Evolutionary conservation across 1,140 invertebrate genomes (phyloP), one percentile per base, ranked within the genome.

Genomic region (Lasioglossum baleicum): DNA sequence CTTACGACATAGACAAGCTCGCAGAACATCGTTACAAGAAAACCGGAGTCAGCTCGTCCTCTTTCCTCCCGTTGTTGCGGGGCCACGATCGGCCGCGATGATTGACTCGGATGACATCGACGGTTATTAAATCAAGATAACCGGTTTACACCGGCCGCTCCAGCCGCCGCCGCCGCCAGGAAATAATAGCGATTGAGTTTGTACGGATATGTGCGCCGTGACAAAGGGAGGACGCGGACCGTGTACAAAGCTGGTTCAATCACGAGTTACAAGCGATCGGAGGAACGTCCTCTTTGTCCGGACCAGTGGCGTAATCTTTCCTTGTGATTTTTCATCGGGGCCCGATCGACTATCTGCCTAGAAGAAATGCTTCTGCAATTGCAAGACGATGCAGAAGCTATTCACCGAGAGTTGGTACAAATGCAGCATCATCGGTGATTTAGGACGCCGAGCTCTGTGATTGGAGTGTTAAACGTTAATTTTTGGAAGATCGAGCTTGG

Each of bases 61-160:
- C 42, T 22, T 76, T 76, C 40, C 26, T 48, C 11, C 10, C 63
- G 67, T 48, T 48, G 44, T 48, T 13, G 44, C 44, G 8, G 10
- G 44, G 44, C 51, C 22, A 51, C 53, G 72, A 65, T 74, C 42
- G 20, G 26, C 26, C 58, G 20, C 56, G 70, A 85, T 68, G 82
- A 85, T 83, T 72, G 83, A 81, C 58, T 84, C 78, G 79, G 80
- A 89, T 88, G 87, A 89, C 87, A 90, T 89, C 86, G 88, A 89
- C 87, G 83, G 86, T 90, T 88, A 89, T 90, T 90, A 82, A 89
- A 89, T 89, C 89, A 87, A 89, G 89, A 90, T 90, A 90, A 78
- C 78, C 63, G 75, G 51, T 82, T 81, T 83, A 80, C 71, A 71
- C 35, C 7, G 75, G 35, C 26, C 10, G 71, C 15, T 58, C 70